Evolutionary conservation across 2,797 vertebrate species (phyloP).

Genomic region (Fistularia tabacaria): DNA sequence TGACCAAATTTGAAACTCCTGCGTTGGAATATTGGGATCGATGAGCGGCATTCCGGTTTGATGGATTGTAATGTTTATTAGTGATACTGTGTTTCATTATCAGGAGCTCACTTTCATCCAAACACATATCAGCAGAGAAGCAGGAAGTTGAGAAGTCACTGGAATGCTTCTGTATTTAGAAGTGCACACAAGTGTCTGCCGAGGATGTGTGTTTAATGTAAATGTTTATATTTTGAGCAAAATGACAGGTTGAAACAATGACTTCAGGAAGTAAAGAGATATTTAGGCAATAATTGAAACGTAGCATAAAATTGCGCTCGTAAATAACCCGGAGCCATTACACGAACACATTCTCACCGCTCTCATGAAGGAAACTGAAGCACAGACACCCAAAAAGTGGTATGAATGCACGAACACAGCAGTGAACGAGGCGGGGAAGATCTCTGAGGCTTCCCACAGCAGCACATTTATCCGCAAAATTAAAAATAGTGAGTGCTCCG

Average conservation of each 20-base stretch:
- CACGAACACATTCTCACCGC: conserved; percentile 77
- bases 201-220: conserved; percentile 64
- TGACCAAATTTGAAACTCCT: no score
- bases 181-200: conserved; percentile 49
- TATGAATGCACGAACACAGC: conserved; percentile 20
- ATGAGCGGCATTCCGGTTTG: no score
- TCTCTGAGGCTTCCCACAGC: conserved; percentile 77
- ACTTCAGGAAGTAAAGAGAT: conserved; percentile 90
- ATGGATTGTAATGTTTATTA: no score
- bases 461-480: conserved; percentile 83
- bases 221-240: conserved; percentile 83
- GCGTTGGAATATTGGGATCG: no score
- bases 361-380: conserved; percentile 76
- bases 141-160: conserved; percentile 54
- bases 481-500: conserved; percentile 90
- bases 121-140: conserved; percentile 30
- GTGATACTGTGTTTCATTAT: conserved; percentile 22
- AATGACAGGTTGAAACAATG: conserved; percentile 82
- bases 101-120: background rate
- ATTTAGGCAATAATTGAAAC: conserved; percentile 99
- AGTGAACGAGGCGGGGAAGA: conserved; percentile 60
- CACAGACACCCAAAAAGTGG: conserved; percentile 34
- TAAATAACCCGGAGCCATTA: conserved; percentile 98
- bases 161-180: conserved; percentile 76
- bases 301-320: conserved; percentile 99